These are phyloP conservation scores for Scrobipalpa atriplicella DNA, from an alignment of 2,888 invertebrate species.

Conservation along the genomic window DNA sequence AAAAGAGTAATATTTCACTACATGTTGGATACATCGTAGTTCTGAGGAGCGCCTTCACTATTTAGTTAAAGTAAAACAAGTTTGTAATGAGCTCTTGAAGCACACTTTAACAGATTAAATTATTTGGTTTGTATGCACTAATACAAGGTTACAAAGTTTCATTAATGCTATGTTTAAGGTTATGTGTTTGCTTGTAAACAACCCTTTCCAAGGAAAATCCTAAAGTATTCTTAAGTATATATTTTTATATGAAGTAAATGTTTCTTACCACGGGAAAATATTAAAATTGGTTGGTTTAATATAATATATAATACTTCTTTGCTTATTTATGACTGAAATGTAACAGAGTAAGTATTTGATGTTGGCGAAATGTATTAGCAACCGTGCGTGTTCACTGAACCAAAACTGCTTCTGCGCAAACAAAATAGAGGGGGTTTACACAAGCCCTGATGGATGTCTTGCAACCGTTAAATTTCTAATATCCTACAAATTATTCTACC, in stretches of 20 bases:
- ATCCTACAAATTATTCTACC: neutral
- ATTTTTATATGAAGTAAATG: no score
- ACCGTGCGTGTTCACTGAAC: constrained; percentile 2
- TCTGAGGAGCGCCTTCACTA: neutral
- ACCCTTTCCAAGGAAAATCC: no score
- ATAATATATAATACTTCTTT: no score
- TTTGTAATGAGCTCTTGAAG: neutral
- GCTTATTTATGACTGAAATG: no score
- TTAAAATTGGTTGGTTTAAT: no score
- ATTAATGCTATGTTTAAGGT: no score
- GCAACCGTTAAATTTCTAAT: constrained; percentile 2
- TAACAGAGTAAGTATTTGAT: constrained; percentile 7
- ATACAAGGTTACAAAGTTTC: no score
- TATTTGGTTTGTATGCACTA: no score
- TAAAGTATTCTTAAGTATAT: no score
- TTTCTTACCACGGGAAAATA: no score
- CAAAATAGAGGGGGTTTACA: constrained; percentile 6
- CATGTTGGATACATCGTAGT: neutral
- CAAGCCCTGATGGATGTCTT: constrained; percentile 1
- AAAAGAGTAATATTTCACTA: constrained; percentile 44
- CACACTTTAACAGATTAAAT: no score
- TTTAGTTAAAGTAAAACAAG: neutral
- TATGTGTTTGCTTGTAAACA: no score
- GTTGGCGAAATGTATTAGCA: constrained; percentile 22
- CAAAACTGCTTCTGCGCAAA: neutral